Evolutionary conservation across 2,797 vertebrate species (phyloP).

Genomic region (Prunella strophiata): DNA sequence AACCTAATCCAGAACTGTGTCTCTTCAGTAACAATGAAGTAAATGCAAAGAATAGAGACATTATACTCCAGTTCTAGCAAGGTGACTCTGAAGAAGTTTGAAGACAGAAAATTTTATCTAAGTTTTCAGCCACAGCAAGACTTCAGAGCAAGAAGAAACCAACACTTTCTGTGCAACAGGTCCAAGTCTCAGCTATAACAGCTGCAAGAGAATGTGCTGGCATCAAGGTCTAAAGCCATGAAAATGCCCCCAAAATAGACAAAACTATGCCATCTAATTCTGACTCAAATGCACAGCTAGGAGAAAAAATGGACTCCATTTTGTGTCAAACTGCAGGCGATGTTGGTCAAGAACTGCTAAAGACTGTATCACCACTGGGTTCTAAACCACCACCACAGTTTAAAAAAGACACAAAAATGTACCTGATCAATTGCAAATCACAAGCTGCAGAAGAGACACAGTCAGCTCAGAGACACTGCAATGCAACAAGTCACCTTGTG

Average conservation of each 20-base stretch:
- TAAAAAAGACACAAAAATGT: not conserved
- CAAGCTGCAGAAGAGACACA: not conserved
- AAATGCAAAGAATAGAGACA: not conserved
- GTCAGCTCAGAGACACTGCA: not conserved
- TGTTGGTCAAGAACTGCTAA: not conserved
- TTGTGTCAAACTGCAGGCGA: not conserved
- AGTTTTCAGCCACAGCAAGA: not conserved
- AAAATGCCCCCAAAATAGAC: not conserved
- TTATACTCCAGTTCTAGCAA: not conserved
- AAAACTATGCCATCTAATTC: not conserved
- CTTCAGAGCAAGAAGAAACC: not conserved
- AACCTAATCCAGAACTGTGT: not conserved
- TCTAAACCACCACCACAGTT: not conserved
- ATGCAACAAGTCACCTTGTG: conserved; percentile 43
- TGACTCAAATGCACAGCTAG: not conserved
- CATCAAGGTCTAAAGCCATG: conserved; percentile 54
- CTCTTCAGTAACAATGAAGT: not conserved
- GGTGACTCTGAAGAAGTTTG: not conserved
- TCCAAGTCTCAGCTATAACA: conserved; percentile 38
- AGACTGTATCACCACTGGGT: not conserved
- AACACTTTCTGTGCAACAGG: not conserved
- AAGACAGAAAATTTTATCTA: not conserved
- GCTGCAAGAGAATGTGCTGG: conserved; percentile 46
- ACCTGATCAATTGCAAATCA: rapidly evolving
- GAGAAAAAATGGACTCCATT: not conserved